These are phyloP conservation scores for Rhagoletis pomonella DNA, from an alignment of 1,140 invertebrate genomes.

Conservation along the genomic window DNA sequence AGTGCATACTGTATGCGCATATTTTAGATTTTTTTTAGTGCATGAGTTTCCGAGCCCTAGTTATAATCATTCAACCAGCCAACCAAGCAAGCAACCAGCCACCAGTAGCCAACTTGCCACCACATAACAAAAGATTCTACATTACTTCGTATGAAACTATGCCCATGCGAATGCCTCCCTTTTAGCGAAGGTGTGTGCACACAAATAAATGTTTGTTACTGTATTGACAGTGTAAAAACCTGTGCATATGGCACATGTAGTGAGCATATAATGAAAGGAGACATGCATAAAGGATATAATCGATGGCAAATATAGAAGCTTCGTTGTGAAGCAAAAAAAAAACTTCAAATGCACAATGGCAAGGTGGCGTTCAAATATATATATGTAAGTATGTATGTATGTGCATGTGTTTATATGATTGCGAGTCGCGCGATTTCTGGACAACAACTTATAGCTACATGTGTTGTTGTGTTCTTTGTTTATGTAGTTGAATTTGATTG, in stretches of 20 bases:
- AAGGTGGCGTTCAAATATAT: neutral
- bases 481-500: too few species aligned
- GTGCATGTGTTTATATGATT: neutral
- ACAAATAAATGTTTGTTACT: neutral
- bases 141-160: neutral
- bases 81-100: neutral
- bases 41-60: neutral
- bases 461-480: too few species aligned
- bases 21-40: too few species aligned
- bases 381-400: neutral
- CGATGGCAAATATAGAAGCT: constrained; percentile 61
- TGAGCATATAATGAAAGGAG: neutral
- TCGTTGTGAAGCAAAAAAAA: constrained; percentile 55
- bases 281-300: neutral
- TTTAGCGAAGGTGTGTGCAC: neutral
- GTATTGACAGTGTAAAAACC: constrained; percentile 7
- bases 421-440: too few species aligned
- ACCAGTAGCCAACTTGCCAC: neutral
- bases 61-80: neutral
- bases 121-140: neutral
- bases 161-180: neutral
- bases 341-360: constrained; percentile 56
- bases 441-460: too few species aligned
- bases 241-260: neutral
- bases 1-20: too few species aligned